Base-by-base conservation (phyloP, 2,888 invertebrate species). In the Cantharis lateralis region DNA sequence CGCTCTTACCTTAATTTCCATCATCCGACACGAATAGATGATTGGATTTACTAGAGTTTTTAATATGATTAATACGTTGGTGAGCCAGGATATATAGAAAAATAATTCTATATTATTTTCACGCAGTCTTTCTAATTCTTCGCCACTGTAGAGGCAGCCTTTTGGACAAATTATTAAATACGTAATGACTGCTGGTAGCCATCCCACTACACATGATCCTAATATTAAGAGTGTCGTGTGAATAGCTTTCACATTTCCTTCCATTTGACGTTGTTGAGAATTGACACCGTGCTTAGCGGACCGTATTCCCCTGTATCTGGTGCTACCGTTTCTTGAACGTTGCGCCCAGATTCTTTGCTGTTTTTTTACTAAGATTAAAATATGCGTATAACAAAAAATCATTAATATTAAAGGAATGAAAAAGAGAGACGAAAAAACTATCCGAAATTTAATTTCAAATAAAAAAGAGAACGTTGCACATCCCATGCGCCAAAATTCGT, bases 1-100 rank as follows among this genome's bases (percentile, higher is more conserved):
- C 18, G 15, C 11, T 9, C 82, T 83, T 84, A 91, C 91, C 88
- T 90, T 90, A 73, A 93, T 92, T 82, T 93, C 93, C 74, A 91
- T 89, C 90, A 93, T 92, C 72, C 93, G 87, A 7, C 91, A 90
- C 10, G 92, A 92, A 84, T 93, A 93, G 72, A 93, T 92, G 79
- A 93, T 91, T 0, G 93, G 92, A 86, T 93, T 92, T 62, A 90
- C 89, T 72, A 93, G 86, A 28, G 92, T 91, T 84, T 93, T 93
- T 79, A 92, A 86, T 69, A 93, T 91, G 64, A 93, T 88, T 71
- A 93, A 88, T 15, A 89, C 87, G 84, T 92, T 92, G 15, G 80
- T 78, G n/a, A 79, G 28, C 78, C 81, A 82, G 3, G 78, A 77
- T 32, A 84, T 79, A 68, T 81, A 78, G 62, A 83, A 83, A 24